A percentile compares a stretch with the other conserved stretches of the same genome.
Evolutionary conservation across 2,113 vertebrate genomes (phyloP).

Genomic region (Solea senegalensis): DNA sequence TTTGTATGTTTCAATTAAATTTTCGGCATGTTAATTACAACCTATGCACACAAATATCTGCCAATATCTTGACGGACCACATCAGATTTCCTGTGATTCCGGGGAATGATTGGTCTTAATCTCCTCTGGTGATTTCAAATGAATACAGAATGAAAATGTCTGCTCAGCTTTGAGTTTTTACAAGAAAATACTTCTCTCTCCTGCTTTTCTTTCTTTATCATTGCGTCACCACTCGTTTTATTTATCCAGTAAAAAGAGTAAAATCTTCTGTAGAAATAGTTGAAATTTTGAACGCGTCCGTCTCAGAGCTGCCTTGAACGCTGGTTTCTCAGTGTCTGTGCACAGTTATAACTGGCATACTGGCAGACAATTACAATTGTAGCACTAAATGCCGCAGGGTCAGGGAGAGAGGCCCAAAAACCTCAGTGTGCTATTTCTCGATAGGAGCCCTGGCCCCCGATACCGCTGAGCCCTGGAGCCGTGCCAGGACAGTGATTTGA

Average conservation of each 20-base stretch:
- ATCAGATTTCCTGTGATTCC: no score
- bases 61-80: no score
- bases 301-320: slow-evolving; percentile 21
- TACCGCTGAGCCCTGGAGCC: slow-evolving; percentile 61
- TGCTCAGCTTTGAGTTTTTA: slow-evolving; percentile 38
- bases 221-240: slow-evolving; percentile 45
- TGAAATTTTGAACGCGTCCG: background rate
- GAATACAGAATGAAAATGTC: slow-evolving; percentile 54
- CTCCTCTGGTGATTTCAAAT: slow-evolving; percentile 62
- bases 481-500: slow-evolving; percentile 72
- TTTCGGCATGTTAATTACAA: no score
- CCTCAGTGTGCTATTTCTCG: slow-evolving; percentile 70
- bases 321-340: slow-evolving; percentile 27
- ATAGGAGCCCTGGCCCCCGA: slow-evolving; percentile 59
- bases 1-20: no score
- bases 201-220: slow-evolving; percentile 42
- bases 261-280: background rate
- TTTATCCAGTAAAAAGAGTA: background rate
- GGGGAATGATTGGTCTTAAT: slow-evolving; percentile 28
- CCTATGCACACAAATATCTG: no score
- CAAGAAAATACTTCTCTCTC: slow-evolving; percentile 7
- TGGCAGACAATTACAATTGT: slow-evolving; percentile 52
- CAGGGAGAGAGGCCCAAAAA: slow-evolving; percentile 57
- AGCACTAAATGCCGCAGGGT: slow-evolving; percentile 48
- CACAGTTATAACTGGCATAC: slow-evolving; percentile 47